Percentiles rank a stretch among this genome's conserved stretches.
Evolutionary conservation across 2,797 vertebrate genomes (phyloP).

Genomic region (Pseudotriccus pelzelni): DNA sequence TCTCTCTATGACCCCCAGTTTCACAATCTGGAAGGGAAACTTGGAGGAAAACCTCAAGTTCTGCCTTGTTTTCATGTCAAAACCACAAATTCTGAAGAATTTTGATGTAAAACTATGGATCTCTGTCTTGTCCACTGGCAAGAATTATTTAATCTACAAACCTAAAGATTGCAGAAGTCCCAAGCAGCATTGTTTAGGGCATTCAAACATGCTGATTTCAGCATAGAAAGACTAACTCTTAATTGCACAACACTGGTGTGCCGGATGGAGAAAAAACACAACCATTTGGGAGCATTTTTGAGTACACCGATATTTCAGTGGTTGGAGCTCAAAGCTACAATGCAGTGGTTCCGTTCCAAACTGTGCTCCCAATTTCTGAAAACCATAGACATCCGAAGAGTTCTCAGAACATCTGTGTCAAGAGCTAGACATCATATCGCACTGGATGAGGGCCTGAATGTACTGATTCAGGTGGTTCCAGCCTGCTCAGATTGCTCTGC

Average conservation of each 20-base stretch:
- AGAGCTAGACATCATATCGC: background rate
- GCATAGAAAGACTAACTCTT: background rate
- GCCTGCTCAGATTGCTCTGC: background rate
- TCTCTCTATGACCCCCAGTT: background rate
- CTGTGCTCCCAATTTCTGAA: background rate
- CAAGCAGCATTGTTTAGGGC: background rate
- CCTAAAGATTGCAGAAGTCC: background rate
- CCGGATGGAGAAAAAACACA: background rate
- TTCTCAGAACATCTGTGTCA: background rate
- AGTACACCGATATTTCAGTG: background rate
- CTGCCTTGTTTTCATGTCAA: background rate
- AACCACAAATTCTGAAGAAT: constrained; percentile 13
- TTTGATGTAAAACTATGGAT: background rate
- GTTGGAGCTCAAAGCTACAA: background rate
- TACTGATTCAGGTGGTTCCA: background rate
- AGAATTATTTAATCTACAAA: background rate
- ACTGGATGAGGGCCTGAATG: background rate
- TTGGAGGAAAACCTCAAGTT: background rate
- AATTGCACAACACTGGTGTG: background rate
- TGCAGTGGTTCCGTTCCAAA: background rate
- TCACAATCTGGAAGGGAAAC: background rate
- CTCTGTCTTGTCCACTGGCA: background rate
- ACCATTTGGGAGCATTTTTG: background rate
- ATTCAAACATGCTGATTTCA: background rate
- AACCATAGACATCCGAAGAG: background rate